Evolutionary conservation across 2,888 invertebrate genomes (phyloP), one percentile per base, ranked within the genome.

Genomic region (Bombylius discolor): DNA sequence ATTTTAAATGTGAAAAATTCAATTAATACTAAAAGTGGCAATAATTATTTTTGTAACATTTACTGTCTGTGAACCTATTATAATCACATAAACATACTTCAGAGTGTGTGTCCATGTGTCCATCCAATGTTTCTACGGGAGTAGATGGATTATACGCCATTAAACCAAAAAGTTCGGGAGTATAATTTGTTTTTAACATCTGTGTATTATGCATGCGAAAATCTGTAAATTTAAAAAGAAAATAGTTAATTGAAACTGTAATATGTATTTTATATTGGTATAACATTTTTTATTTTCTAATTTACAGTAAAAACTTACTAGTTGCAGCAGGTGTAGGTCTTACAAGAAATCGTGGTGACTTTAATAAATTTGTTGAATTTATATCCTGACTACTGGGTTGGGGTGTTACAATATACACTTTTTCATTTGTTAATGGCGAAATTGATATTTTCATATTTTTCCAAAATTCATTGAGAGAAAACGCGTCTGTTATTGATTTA

Each of bases 361-460:
- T 68, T 52, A 67, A 68, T n/a, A 56, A 51, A 48, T 57, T 11
- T 63, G 58, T 5, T 65, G 63, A 6, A 42, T 42, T 5, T 11
- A 11, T 11, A 11, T 42, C 4, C 11, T 42, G 39, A 9, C 9
- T 11, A 11, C 39, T 42, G 23, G 85, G 79, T 65, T 85, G 83
- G 0, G 90, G 88, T 5, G 90, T 90, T 0, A 90, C 89, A 2
- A 90, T 86, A 63, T 89, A 89, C 0, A 89, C 81, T 67, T 85
- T 86, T 73, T 90, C 89, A 65, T 85, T 84, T 5, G 86, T 87
- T 57, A 82, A 72, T n/a, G 87, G 83, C 12, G 87, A 85, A 67
- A 87, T 83, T 23, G 85, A 82, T 3, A 86, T 81, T 66, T 83
- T 80, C 60, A 83, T 78, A 65, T 79, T 76, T 47, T 82, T 81